These are phyloP conservation scores for Philotrypesis tridentata DNA, from an alignment of 1,140 invertebrate species.

Conservation along the genomic window DNA sequence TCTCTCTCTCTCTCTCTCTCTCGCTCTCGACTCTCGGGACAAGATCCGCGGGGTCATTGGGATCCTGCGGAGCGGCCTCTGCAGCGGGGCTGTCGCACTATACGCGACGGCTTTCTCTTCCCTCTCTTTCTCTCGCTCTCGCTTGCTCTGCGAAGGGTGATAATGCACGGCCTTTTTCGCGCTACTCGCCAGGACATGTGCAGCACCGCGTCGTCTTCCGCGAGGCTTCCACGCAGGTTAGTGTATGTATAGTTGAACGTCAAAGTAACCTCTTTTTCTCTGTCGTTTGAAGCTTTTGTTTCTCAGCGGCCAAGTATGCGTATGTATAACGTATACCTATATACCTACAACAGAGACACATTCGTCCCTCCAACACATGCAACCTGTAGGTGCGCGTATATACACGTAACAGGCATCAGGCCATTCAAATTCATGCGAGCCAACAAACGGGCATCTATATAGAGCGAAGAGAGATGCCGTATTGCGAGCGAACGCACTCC, in stretches of 20 bases:
- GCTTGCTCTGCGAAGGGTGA: no score
- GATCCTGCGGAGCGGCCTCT: constrained; percentile 29
- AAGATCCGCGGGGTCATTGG: constrained; percentile 29
- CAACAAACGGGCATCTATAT: not conserved
- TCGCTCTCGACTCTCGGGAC: not conserved
- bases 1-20: constrained; percentile 34
- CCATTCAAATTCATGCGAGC: constrained; percentile 9
- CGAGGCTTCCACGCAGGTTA: not conserved
- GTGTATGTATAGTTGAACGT: no score
- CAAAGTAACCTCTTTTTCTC: not conserved
- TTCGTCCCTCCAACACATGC: not conserved
- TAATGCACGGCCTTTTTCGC: constrained; percentile 3
- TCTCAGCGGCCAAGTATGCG: not conserved
- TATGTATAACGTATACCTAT: not conserved
- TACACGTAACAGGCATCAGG: no score
- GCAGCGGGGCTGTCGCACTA: constrained; percentile 21
- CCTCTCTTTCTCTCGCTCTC: not conserved
- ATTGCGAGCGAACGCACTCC: not conserved
- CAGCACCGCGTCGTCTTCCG: not conserved
- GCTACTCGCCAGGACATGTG: not conserved
- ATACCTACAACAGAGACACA: not conserved
- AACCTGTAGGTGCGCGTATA: constrained; percentile 12
- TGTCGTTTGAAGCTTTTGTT: not conserved
- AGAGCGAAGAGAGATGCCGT: not conserved
- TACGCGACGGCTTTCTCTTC: not conserved